Evolutionary conservation across 2,113 vertebrate genomes (phyloP).

Genomic region (Cricetomys ansorgei): DNA sequence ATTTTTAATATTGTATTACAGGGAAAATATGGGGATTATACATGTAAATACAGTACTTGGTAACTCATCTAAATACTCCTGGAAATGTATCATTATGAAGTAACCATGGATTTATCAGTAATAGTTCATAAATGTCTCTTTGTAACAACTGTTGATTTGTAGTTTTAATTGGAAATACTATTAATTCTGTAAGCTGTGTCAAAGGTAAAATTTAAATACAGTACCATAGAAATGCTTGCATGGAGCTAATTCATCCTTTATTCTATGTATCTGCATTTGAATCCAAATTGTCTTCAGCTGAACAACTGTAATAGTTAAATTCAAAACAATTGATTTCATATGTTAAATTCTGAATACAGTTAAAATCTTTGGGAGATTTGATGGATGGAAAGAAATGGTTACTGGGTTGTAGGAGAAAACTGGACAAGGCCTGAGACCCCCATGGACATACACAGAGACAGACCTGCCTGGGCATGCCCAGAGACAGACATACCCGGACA

Average conservation of each 20-base stretch:
- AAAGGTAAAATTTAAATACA: background rate
- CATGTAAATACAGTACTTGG: background rate
- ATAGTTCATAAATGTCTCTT: background rate
- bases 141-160: background rate
- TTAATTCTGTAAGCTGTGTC: background rate
- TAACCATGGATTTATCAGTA: background rate
- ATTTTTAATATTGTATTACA: background rate
- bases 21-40: background rate
- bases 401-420: no score
- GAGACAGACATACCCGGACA: no score
- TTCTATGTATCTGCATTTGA: background rate
- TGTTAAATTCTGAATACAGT: background rate
- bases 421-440: no score
- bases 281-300: background rate
- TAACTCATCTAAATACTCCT: background rate
- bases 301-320: background rate
- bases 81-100: background rate
- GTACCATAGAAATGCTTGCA: background rate
- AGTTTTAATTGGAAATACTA: background rate
- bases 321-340: background rate
- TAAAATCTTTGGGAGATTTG: background rate
- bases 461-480: no score
- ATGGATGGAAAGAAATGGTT: background rate
- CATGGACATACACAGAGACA: no score
- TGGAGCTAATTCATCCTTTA: background rate